Evolutionary conservation across 2,797 vertebrate genomes (phyloP), one percentile per base, ranked within the genome.

Genomic region (Tauraco hartlaubi): DNA sequence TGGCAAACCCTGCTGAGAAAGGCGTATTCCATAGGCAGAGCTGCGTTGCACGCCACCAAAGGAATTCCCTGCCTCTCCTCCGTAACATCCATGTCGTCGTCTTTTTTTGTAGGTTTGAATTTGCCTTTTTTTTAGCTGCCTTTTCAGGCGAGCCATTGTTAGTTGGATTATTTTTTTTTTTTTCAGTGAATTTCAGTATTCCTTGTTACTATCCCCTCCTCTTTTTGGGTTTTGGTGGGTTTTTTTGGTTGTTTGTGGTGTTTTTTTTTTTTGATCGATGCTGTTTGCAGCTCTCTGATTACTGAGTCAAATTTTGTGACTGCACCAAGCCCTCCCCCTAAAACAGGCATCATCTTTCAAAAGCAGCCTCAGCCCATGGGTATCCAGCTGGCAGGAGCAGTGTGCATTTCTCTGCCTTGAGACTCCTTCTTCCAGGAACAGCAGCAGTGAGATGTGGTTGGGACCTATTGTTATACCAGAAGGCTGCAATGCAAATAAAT

Each of bases 381-480:
- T 67, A 62, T 75, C 56, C 58, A 81, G 52, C 71, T 92, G 73
- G 80, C 63, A 90, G 25, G 18, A 77, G 23, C 71, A 67, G 29
- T 16, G 10, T 69, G 37, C 13, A 16, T 89, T 88, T 92, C 61
- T 74, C 33, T 95, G 71, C 43, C 61, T 82, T 39, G 59, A 92
- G 61, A 61, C n/a, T 73, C 21, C 43, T 89, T 80, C 76, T 95
- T 94, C 67, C 89, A 94, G 78, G 63, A 97, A 75, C 13, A 90
- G 63, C 77, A 93, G 74, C 86, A 79, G 28, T 9, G 46, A 83
- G 41, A 63, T 79, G 63, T 71, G 78, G 71, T 79, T 93, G 71
- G 67, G 83, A 75, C 5, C 75, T 54, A 52, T 82, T 94, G 92
- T 92, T 89, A 29, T n/a, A 82, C 23, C 61, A 90, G 48, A 44